phyloP scores from a whole-genome alignment of 2,888 invertebrate species.

The Exocentrus adspersus region DNA sequence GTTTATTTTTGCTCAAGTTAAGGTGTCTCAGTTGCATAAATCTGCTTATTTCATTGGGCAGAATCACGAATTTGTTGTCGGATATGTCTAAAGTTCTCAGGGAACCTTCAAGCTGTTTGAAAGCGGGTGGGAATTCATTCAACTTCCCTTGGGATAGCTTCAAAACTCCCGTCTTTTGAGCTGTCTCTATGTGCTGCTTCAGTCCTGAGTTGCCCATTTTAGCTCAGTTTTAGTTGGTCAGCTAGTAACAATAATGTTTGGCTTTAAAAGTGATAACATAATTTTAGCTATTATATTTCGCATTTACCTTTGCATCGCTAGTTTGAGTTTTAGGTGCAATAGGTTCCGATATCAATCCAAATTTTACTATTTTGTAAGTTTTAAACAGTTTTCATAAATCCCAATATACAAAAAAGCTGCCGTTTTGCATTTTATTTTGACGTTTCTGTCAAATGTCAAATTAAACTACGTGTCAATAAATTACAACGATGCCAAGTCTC shows the following conservation, averaged over 20 bases:
- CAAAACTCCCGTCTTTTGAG: constrained; percentile 93
- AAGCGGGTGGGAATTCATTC: constrained; percentile 79
- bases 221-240: constrained; percentile 10
- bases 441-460: too few species aligned
- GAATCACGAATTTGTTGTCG: constrained; percentile 82
- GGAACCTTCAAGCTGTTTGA: constrained; percentile 72
- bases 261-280: constrained; percentile 25
- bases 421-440: too few species aligned
- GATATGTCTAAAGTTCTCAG: constrained; percentile 92
- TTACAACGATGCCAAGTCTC: too few species aligned
- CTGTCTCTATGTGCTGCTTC: constrained; percentile 93
- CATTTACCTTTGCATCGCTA: constrained; percentile 22
- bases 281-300: constrained; percentile 1
- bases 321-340: too few species aligned
- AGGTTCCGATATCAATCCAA: too few species aligned
- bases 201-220: constrained; percentile 90
- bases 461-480: too few species aligned
- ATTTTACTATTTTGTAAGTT: too few species aligned
- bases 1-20: constrained; percentile 84
- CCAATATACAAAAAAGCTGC: too few species aligned
- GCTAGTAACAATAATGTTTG: constrained; percentile 33
- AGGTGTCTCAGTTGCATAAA: constrained; percentile 79
- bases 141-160: constrained; percentile 86
- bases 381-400: too few species aligned
- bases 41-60: constrained; percentile 83